Conservation (phyloP, 1,140 invertebrate genomes). For the Cyphomyrmex costatus region DNA sequence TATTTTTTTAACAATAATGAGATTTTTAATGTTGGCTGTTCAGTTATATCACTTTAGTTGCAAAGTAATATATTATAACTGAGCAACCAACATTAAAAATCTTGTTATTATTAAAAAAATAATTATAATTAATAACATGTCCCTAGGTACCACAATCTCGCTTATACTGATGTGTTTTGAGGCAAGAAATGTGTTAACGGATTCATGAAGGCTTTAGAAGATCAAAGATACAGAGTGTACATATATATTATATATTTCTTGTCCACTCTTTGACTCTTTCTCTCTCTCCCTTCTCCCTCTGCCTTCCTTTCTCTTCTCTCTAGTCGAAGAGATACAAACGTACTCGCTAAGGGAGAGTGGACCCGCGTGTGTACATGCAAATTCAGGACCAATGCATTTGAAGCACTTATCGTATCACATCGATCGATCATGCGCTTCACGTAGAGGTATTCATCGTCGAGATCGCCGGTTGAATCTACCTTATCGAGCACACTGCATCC, state of each 20-base stretch:
- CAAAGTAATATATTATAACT: too few species aligned
- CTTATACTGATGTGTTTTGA: neutral
- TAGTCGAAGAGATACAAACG: neutral
- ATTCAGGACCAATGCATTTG: slow-evolving; percentile 26
- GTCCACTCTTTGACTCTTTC: neutral
- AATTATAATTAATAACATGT: too few species aligned
- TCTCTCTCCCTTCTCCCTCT: neutral
- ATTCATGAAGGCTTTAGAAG: neutral
- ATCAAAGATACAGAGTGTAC: slow-evolving; percentile 31
- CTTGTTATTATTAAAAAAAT: too few species aligned
- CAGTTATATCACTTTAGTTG: too few species aligned
- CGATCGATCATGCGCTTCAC: slow-evolving; percentile 43
- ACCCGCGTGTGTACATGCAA: slow-evolving; percentile 34
- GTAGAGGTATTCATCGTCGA: slow-evolving; percentile 31
- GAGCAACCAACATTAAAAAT: too few species aligned
- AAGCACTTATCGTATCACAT: neutral
- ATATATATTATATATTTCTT: slow-evolving; percentile 32
- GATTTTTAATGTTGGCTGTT: too few species aligned
- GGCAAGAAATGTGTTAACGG: neutral
- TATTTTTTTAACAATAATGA: too few species aligned
- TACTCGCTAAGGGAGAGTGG: slow-evolving; percentile 24
- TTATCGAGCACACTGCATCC: slow-evolving; percentile 51
- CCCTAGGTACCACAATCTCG: too few species aligned
- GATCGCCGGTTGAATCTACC: slow-evolving; percentile 14
- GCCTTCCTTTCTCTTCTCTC: neutral